phyloP scores from a whole-genome alignment of 2,113 vertebrate species.

The Myiopsitta monachus region DNA sequence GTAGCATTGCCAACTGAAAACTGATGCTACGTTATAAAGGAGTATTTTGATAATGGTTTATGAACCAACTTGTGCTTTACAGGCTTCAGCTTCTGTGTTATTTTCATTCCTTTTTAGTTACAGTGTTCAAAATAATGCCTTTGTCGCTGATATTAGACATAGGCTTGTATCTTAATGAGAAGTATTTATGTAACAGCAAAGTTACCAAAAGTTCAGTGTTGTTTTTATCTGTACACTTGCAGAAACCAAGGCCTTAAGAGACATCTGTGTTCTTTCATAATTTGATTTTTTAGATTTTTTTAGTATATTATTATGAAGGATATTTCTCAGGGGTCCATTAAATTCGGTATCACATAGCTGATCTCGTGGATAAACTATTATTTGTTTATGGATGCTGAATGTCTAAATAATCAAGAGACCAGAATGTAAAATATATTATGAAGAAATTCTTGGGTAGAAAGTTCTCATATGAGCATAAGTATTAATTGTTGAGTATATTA shows the following conservation, averaged over 20 bases:
- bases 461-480: background rate
- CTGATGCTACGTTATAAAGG: background rate
- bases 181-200: background rate
- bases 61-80: background rate
- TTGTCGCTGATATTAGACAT: background rate
- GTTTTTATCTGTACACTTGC: background rate
- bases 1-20: background rate
- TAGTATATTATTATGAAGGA: background rate
- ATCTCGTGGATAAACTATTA: conserved; percentile 50
- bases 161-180: background rate
- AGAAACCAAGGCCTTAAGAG: background rate
- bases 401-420: conserved; percentile 46
- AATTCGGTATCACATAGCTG: conserved; percentile 48
- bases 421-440: background rate
- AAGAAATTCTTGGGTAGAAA: background rate
- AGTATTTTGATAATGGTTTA: background rate
- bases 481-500: background rate
- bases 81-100: background rate
- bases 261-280: background rate
- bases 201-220: background rate
- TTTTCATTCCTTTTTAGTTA: background rate
- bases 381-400: conserved; percentile 53
- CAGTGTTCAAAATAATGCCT: background rate
- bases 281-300: background rate
- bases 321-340: conserved; percentile 32